A percentile compares a stretch with the other conserved stretches of the same genome.
Conservation (phyloP, 2,888 invertebrate species). For the Lagria hirta region DNA sequence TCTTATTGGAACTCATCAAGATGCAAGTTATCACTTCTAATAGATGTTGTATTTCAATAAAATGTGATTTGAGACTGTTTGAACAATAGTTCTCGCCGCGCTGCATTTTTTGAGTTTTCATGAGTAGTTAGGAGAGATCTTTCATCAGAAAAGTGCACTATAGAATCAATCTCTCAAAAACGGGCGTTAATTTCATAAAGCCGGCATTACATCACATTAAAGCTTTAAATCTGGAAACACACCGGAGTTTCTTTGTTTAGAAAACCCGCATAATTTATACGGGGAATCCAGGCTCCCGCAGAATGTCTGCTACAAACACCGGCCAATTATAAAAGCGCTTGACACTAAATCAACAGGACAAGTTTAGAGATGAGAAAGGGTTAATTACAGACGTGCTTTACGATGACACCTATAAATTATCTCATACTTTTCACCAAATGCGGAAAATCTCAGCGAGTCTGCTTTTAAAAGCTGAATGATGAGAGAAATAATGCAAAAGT, state of each 20-base stretch:
- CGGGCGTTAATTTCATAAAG: constrained; percentile 25
- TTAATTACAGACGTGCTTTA: constrained; percentile 31
- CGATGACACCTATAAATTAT: constrained; percentile 30
- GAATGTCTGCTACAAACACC: constrained; percentile 33
- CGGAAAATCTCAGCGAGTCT: too few relatives aligned
- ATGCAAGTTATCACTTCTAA: too few relatives aligned
- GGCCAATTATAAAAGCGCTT: constrained; percentile 33
- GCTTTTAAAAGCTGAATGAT: too few relatives aligned
- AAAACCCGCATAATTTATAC: constrained; percentile 39
- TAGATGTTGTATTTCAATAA: too few relatives aligned
- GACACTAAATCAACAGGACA: constrained; percentile 34
- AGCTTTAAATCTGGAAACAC: constrained; percentile 32
- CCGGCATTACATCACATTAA: constrained; percentile 26
- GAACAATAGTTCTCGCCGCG: too few relatives aligned
- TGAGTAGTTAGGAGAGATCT: too few relatives aligned
- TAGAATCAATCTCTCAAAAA: too few relatives aligned
- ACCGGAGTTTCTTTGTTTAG: constrained; percentile 36
- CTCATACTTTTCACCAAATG: constrained; percentile 16
- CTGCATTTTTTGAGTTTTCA: too few relatives aligned
- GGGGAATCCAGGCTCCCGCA: constrained; percentile 31
- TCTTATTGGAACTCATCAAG: too few relatives aligned
- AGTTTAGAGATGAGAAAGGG: constrained; percentile 29
- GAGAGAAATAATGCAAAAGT: too few relatives aligned
- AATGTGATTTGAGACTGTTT: too few relatives aligned
- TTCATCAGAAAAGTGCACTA: too few relatives aligned